Evolutionary conservation across 2,888 invertebrate genomes (phyloP), one percentile per base, ranked within the genome.

Genomic region (Scrobipalpa costella): DNA sequence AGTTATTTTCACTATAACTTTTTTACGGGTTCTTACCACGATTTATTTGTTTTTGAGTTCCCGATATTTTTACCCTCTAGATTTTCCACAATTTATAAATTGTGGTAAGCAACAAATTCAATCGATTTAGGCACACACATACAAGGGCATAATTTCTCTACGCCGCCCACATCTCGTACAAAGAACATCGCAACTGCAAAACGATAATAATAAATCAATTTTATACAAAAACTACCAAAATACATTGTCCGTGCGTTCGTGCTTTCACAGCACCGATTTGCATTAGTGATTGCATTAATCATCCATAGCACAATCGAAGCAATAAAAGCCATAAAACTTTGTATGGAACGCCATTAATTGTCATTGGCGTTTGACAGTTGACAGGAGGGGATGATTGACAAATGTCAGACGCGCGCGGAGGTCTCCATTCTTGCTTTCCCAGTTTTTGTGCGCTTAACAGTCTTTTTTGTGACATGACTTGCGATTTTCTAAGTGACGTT

Each of bases 211-310:
- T 89, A 88, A 88, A 89, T 89, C 88, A 90, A 86, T 87, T 85
- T 83, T 75, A 83, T 83, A 84, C 79, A 85, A 85, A 86, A 84
- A 85, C 83, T 82, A 83, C 73, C 74, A 73, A 70, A 78, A 75
- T 70, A 84, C 85, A 88, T 84, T 80, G 74, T 73, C 69, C 38
- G 71, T 62, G 70, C 62, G 73, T 77, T 73, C 87, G 90, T 90
- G 90, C 83, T 79, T 72, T 72, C 76, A 70, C 76, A 75, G 78
- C 71, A 75, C 76, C 84, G 88, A 90, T 91, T 91, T 90, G 90
- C 90, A 91, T 91, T 90, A 91, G 90, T 81, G 84, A 84, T 87
- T 88, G 78, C 91, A 91, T 90, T 91, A 90, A 91, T 91, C 91
- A 91, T 90, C 83, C 75, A 74, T 72, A 79, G 76, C 78, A 88